phyloP scores from a whole-genome alignment of 2,113 vertebrate genomes.

The Oreochromis spilurus region DNA sequence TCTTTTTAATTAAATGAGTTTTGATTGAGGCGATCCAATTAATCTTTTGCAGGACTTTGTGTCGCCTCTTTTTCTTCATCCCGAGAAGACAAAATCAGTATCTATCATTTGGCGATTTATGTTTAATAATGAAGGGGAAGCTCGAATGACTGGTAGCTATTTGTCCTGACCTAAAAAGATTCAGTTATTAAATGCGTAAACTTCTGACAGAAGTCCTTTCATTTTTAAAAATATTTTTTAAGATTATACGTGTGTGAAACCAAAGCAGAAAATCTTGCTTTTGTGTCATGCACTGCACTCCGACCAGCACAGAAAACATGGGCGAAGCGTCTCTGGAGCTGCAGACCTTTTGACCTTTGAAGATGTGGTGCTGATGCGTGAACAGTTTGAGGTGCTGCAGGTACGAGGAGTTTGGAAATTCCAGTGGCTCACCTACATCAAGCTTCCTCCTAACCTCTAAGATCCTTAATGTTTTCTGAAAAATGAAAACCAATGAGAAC shows the following conservation, averaged over 20 bases:
- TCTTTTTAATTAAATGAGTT: conserved; percentile 29
- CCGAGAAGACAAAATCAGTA: neutral
- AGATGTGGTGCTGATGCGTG: neutral
- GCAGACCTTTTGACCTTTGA: neutral
- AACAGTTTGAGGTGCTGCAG: conserved; percentile 1
- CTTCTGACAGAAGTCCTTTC: neutral
- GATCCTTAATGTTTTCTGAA: neutral
- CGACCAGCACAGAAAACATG: neutral
- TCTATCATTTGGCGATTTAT: conserved; percentile 14
- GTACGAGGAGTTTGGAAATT: neutral
- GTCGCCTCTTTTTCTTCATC: neutral
- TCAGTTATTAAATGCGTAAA: neutral
- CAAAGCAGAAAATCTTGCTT: neutral
- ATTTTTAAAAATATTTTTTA: neutral
- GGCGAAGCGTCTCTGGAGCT: neutral
- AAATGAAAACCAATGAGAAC: neutral
- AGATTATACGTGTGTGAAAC: neutral
- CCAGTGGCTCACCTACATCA: neutral
- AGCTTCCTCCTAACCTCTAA: neutral
- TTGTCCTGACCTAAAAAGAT: neutral
- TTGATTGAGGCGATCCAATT: neutral
- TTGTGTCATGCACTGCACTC: neutral
- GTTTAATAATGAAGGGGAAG: neutral
- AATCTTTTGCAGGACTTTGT: neutral
- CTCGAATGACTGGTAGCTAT: neutral